These are phyloP conservation scores for Trichonephila clavipes DNA, from an alignment of 1,140 invertebrate species.

Conservation along the genomic window DNA sequence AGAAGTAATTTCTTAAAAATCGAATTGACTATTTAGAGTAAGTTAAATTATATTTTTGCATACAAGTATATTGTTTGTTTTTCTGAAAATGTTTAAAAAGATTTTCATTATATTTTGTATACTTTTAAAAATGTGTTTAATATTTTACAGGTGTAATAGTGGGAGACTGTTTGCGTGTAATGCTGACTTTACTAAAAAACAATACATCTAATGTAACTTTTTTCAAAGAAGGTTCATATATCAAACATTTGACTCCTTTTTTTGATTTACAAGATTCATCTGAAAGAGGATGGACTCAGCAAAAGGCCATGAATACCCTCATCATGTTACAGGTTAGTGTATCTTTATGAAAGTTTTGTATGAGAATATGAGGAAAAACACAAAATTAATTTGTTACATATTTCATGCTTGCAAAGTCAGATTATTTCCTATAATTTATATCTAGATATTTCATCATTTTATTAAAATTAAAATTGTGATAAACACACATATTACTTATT, in stretches of 20 bases:
- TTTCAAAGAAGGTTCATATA: conserved; percentile 97
- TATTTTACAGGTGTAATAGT: conserved; percentile 91
- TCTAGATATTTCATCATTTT: too few relatives aligned
- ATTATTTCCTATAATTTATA: too few relatives aligned
- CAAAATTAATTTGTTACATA: too few relatives aligned
- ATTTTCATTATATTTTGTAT: too few relatives aligned
- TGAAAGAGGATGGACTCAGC: conserved; percentile 92
- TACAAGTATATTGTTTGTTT: background rate
- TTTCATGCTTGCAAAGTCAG: too few relatives aligned
- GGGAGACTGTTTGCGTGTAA: conserved; percentile 97
- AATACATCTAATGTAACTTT: conserved; percentile 99
- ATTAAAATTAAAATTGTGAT: too few relatives aligned
- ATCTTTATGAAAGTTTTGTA: too few relatives aligned
- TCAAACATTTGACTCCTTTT: conserved; percentile 92
- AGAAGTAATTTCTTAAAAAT: too few relatives aligned
- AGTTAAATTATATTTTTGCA: too few relatives aligned
- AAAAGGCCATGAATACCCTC: conserved; percentile 97
- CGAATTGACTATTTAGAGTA: too few relatives aligned
- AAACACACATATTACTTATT: conserved; percentile 64
- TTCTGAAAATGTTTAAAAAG: too few relatives aligned
- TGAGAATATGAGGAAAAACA: too few relatives aligned
- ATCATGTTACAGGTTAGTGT: conserved; percentile 88
- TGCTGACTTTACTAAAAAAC: conserved; percentile 96
- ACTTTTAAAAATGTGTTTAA: background rate
- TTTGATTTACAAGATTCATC: conserved; percentile 86